Evolutionary conservation across 2,888 invertebrate species (phyloP), one percentile per base, ranked within the genome.

Genomic region (Aphidoletes aphidimyza): DNA sequence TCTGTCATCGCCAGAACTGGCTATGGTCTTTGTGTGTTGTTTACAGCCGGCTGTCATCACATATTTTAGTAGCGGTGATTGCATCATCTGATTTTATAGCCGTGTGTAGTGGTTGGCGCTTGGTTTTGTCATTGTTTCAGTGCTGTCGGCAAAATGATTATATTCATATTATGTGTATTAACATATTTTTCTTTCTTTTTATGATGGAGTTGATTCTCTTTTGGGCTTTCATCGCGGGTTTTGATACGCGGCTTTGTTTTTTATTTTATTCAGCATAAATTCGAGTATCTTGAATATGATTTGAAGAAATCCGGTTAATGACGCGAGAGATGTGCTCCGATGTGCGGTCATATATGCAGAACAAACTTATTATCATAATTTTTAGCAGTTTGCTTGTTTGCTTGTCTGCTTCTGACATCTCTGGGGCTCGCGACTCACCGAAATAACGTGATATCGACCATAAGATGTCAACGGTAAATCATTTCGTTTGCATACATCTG

Each of bases 61-160:
- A 47, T 47, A 47, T 69, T 69, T 69, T 30, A 69, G n/a, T 9
- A 69, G 9, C 69, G 1, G 69, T 69, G 30, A 69, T 69, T 69
- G 69, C 30, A 69, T 69, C 69, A 30, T 17, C 69, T 14, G 34
- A 30, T 34, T 26, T 30, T 34, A 0, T 69, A 30, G 30, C 69
- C 69, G n/a, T n/a, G n/a, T 30, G 69, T 30, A 69, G 8, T 26
- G 8, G 9, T 30, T 3, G 34, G 2, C 9, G 42, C 34, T 14
- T 14, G 9, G 47, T 69, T 26, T 14, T 30, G 26, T 30, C 69
- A 69, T n/a, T 26, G 9, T 26, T 5, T 26, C n/a, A 54, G 2
- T 54, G 54, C 69, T 69, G 69, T 69, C 69, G 69, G 69, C 69
- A 30, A 26, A 69, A 69, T 69, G 26, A 69, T 69, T 69, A 69